phyloP scores from a whole-genome alignment of 2,888 invertebrate genomes.

The Maniola hyperantus region DNA sequence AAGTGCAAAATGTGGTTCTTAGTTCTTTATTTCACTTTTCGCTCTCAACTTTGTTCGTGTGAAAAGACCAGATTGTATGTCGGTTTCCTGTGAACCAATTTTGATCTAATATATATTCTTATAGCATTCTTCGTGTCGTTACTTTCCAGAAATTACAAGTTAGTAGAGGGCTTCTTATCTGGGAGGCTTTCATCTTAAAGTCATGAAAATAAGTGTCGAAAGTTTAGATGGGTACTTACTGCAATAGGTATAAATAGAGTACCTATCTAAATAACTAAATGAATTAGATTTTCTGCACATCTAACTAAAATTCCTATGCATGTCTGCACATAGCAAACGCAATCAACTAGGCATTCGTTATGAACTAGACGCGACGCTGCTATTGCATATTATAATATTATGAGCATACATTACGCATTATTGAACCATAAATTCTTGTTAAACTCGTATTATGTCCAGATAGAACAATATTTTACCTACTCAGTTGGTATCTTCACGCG shows the following conservation, averaged over 20 bases:
- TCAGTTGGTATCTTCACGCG: slow-evolving; percentile 14
- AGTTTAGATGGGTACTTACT: background rate
- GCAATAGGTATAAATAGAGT: no score
- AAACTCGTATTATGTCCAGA: slow-evolving; percentile 15
- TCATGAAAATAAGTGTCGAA: no score
- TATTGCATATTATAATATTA: background rate
- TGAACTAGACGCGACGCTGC: background rate
- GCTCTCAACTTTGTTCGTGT: no score
- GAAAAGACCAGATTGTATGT: no score
- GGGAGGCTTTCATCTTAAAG: no score
- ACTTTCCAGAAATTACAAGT: no score
- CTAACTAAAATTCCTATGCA: background rate
- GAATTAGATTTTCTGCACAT: background rate
- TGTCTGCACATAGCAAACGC: slow-evolving; percentile 4
- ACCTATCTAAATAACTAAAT: background rate
- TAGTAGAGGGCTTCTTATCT: no score
- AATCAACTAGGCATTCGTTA: slow-evolving; percentile 5
- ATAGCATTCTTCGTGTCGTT: no score
- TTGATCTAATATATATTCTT: no score
- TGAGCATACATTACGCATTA: slow-evolving; percentile 3
- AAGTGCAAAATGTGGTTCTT: no score
- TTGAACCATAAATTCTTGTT: slow-evolving; percentile 16
- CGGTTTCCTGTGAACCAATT: no score
- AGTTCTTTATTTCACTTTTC: no score
- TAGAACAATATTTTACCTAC: slow-evolving; percentile 10